Conservation (phyloP, 2,113 vertebrate genomes). For the Salvelinus sp. region DNA sequence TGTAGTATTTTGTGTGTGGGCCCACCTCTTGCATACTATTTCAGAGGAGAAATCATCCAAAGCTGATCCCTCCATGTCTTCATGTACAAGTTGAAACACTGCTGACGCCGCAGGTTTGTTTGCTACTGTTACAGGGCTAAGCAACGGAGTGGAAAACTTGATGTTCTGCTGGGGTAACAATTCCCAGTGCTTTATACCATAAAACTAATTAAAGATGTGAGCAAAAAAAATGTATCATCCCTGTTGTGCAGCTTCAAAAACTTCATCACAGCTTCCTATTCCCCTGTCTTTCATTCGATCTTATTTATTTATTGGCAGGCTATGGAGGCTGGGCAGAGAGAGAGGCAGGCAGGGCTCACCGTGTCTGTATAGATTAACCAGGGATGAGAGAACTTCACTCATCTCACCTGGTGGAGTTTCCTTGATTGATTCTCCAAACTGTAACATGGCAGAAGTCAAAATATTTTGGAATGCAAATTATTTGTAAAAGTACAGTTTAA, state of each 20-base stretch:
- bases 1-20: neutral
- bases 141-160: slow-evolving; percentile 63
- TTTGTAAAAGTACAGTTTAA: neutral
- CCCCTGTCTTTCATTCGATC: neutral
- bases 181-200: slow-evolving; percentile 62
- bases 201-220: slow-evolving; percentile 57
- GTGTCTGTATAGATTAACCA: neutral
- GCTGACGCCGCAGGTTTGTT: slow-evolving; percentile 37
- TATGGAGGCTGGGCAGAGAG: neutral
- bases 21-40: neutral
- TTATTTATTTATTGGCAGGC: neutral
- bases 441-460: neutral
- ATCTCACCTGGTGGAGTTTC: neutral
- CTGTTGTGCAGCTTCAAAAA: slow-evolving; percentile 29
- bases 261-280: slow-evolving; percentile 27
- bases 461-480: neutral
- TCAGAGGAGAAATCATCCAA: neutral
- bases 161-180: slow-evolving; percentile 60
- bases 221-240: slow-evolving; percentile 44
- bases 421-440: neutral
- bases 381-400: neutral
- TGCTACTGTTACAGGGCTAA: slow-evolving; percentile 55
- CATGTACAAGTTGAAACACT: slow-evolving; percentile 27
- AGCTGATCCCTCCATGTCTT: neutral
- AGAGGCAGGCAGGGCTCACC: neutral